Conservation (phyloP, 2,888 invertebrate species). For the Theretra japonica region DNA sequence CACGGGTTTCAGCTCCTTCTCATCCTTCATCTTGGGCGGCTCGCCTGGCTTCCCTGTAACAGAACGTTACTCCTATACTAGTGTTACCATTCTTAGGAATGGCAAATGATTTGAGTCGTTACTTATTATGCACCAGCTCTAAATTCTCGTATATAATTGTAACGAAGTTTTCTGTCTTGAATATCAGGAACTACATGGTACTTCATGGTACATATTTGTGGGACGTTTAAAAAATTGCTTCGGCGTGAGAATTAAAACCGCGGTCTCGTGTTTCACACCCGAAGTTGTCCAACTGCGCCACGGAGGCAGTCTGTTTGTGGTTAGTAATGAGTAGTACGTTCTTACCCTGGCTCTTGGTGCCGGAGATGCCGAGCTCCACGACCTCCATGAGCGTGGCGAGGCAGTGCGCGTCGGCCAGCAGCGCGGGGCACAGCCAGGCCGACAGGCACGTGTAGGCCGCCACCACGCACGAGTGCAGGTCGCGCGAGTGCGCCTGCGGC, state of each 20-base stretch:
- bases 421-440: constrained; percentile 96
- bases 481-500: constrained; percentile 96
- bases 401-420: constrained; percentile 96
- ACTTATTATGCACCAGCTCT: background rate
- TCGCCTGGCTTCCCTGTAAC: constrained; percentile 90
- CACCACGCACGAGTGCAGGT: constrained; percentile 97
- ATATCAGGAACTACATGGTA: too few relatives aligned
- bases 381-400: constrained; percentile 97
- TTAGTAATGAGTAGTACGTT: too few relatives aligned
- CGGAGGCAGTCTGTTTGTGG: too few relatives aligned
- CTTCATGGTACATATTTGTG: too few relatives aligned
- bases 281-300: too few relatives aligned
- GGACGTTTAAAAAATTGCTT: too few relatives aligned
- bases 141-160: too few relatives aligned
- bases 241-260: too few relatives aligned
- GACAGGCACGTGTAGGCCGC: constrained; percentile 96
- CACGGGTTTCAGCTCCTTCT: constrained; percentile 97
- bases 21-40: constrained; percentile 95
- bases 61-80: constrained; percentile 35
- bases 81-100: background rate
- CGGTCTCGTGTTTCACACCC: too few relatives aligned
- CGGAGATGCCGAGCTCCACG: constrained; percentile 98
- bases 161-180: too few relatives aligned
- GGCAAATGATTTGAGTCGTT: background rate
- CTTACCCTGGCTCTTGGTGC: constrained; percentile 93